Evolutionary conservation across 1,140 invertebrate species (phyloP).

Genomic region (Scaptomyza montana): DNA sequence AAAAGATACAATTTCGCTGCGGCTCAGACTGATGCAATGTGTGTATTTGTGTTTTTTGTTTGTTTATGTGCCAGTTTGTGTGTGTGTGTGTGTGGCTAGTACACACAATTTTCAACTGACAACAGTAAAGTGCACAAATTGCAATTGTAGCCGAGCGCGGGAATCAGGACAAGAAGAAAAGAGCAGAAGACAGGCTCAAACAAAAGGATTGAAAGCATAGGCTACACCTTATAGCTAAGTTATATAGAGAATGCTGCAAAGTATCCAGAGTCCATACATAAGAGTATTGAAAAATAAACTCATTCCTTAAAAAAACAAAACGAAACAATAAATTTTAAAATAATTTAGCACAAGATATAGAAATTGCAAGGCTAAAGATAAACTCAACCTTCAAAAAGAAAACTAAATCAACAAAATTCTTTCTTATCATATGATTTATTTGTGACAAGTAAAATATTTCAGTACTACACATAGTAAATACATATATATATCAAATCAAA

Average conservation of each 20-base stretch:
- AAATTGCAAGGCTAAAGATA: not conserved
- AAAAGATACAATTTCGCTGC: constrained; percentile 65
- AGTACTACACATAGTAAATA: too few species aligned
- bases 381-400: not conserved
- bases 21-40: constrained; percentile 25
- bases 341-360: too few species aligned
- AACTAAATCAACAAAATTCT: not conserved
- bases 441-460: not conserved
- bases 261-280: not conserved
- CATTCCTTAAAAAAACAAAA: not conserved
- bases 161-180: constrained; percentile 59
- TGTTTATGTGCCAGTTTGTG: constrained; percentile 8
- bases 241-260: not conserved
- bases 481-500: too few species aligned
- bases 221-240: not conserved
- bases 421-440: not conserved
- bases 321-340: too few species aligned
- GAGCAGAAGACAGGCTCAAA: too few species aligned
- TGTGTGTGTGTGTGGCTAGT: constrained; percentile 19
- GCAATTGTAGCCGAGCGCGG: constrained; percentile 70
- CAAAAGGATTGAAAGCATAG: constrained; percentile 2
- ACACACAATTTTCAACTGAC: constrained; percentile 61
- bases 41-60: constrained; percentile 8
- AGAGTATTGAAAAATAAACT: not conserved
- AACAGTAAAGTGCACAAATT: constrained; percentile 74